These are phyloP conservation scores for Dryoscopus gambensis DNA, from an alignment of 2,113 vertebrate species.

Conservation along the genomic window DNA sequence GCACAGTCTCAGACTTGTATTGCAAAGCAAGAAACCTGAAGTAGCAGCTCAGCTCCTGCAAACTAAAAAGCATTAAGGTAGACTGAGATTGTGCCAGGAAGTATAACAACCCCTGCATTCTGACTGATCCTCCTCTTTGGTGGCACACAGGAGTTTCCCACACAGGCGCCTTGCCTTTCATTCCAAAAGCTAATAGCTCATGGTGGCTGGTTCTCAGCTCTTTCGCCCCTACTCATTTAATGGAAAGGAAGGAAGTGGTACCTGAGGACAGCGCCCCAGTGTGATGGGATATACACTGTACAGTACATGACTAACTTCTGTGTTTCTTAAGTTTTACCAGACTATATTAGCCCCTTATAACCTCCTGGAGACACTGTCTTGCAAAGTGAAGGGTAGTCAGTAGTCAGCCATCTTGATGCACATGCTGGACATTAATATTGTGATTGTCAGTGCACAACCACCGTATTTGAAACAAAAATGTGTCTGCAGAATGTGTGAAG, in stretches of 20 bases:
- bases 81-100: not conserved
- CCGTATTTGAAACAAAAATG: not conserved
- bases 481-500: not conserved
- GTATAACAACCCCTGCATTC: not conserved
- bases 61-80: not conserved
- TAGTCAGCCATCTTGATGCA: not conserved
- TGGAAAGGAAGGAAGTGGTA: not conserved
- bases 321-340: not conserved
- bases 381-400: not conserved
- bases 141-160: not conserved
- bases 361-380: not conserved
- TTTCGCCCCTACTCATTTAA: not conserved
- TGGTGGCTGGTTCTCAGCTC: not conserved
- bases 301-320: not conserved
- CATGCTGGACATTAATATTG: not conserved
- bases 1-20: not conserved
- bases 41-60: not conserved
- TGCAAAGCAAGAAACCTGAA: not conserved
- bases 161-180: not conserved
- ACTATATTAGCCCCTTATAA: not conserved
- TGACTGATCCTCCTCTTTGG: not conserved
- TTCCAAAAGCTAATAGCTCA: not conserved
- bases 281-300: not conserved
- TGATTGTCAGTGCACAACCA: not conserved
- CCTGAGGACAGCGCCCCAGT: rapidly evolving